Conservation (phyloP, 2,113 vertebrate genomes). For the Tetrax tetrax region DNA sequence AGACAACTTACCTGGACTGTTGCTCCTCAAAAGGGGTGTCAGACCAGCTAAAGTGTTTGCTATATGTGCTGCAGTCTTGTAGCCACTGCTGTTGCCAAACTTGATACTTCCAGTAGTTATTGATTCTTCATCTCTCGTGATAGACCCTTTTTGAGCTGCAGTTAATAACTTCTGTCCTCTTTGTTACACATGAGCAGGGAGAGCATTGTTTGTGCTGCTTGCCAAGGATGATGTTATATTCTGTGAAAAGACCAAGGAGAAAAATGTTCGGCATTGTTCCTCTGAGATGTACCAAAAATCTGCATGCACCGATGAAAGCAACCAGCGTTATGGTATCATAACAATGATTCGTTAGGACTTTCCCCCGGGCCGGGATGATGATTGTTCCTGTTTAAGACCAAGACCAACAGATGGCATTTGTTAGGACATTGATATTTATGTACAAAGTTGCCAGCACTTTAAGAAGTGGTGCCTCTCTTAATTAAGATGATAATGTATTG, state of each 20-base stretch:
- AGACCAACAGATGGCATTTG: constrained; percentile 26
- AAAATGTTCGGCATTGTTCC: neutral
- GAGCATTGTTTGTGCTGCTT: neutral
- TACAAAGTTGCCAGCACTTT: constrained; percentile 17
- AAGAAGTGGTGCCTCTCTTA: constrained; percentile 8
- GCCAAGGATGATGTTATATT: constrained; percentile 27
- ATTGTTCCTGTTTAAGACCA: constrained; percentile 3
- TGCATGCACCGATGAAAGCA: neutral
- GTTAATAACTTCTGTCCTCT: neutral
- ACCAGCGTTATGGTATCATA: neutral
- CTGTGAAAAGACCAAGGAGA: constrained; percentile 6
- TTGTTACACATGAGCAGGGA: neutral
- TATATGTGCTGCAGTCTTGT: fast-evolving
- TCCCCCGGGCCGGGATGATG: neutral
- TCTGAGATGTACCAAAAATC: constrained; percentile 4
- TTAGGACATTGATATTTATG: constrained; percentile 48
- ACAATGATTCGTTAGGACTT: constrained; percentile 38
- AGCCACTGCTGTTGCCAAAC: neutral
- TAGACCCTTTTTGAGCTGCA: neutral
- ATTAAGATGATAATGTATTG: constrained; percentile 46
- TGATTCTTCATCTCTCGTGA: neutral
- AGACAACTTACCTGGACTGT: neutral
- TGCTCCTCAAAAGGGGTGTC: neutral
- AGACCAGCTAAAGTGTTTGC: neutral
- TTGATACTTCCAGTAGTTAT: neutral